A percentile compares a stretch with the other conserved stretches of the same genome.
phyloP scores from a whole-genome alignment of 2,797 vertebrate genomes.

The Picus viridis region DNA sequence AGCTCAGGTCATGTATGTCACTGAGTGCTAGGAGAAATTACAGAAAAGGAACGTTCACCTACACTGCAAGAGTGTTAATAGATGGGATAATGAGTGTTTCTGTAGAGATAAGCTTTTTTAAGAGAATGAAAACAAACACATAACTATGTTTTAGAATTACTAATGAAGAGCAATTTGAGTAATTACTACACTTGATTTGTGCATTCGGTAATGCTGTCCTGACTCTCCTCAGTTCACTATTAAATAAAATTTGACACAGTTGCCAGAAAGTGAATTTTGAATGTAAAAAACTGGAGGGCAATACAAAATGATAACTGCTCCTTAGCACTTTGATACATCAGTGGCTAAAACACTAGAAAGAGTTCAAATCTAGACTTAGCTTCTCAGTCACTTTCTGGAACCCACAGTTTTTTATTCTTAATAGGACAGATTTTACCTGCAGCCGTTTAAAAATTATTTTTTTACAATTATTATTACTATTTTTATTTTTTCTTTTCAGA shows the following conservation, averaged over 20 bases:
- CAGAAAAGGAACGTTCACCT: background rate
- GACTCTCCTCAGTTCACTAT: background rate
- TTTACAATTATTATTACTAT: no score
- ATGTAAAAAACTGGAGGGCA: background rate
- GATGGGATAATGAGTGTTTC: background rate
- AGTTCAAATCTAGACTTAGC: background rate
- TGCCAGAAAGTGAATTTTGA: background rate
- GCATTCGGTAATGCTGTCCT: background rate
- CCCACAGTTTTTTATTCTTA: background rate
- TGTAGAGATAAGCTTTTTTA: background rate
- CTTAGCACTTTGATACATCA: background rate
- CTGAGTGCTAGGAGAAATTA: background rate
- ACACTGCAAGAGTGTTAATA: background rate
- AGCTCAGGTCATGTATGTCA: background rate
- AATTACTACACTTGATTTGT: background rate
- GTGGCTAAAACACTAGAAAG: background rate
- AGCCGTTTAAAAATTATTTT: background rate
- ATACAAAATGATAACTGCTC: background rate
- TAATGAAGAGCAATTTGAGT: background rate
- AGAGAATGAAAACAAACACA: background rate
- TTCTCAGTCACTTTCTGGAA: background rate
- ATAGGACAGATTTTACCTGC: background rate
- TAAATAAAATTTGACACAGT: background rate
- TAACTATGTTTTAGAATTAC: background rate
- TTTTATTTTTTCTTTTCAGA: conserved; percentile 74